These are phyloP conservation scores for Myanophis thanlyinensis DNA, from an alignment of 2,113 vertebrate genomes.

Conservation along the genomic window DNA sequence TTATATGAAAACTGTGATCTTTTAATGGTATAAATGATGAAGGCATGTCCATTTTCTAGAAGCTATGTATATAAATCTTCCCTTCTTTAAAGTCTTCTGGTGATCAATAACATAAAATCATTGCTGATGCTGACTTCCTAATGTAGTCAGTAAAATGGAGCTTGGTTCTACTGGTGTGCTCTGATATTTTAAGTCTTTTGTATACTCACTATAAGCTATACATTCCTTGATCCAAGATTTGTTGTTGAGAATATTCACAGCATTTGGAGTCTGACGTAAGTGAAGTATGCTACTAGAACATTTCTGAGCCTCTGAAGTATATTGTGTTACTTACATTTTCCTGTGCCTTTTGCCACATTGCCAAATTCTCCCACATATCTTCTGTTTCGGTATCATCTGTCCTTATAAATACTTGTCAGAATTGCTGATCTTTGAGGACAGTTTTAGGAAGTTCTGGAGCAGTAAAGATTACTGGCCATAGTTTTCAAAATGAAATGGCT, in stretches of 20 bases:
- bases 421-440: slow-evolving; percentile 10
- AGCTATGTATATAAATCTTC: not conserved
- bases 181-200: not conserved
- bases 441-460: slow-evolving; percentile 1
- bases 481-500: slow-evolving; percentile 4
- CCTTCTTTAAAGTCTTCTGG: not conserved
- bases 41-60: not conserved
- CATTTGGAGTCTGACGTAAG: slow-evolving; percentile 12
- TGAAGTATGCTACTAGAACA: slow-evolving; percentile 15
- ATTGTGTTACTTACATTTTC: slow-evolving; percentile 30
- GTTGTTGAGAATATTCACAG: not conserved
- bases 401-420: slow-evolving; percentile 7
- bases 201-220: not conserved
- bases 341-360: slow-evolving; percentile 1
- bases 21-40: not conserved
- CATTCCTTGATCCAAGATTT: not conserved
- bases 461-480: not conserved
- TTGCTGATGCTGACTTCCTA: not conserved
- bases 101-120: not conserved
- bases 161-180: not conserved
- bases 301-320: slow-evolving; percentile 24
- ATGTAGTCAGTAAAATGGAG: not conserved
- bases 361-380: slow-evolving; percentile 30
- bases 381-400: slow-evolving; percentile 13
- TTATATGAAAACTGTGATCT: not conserved